These are phyloP conservation scores for Coenobita brevimanus DNA, from an alignment of 1,140 invertebrate species.

Conservation along the genomic window DNA sequence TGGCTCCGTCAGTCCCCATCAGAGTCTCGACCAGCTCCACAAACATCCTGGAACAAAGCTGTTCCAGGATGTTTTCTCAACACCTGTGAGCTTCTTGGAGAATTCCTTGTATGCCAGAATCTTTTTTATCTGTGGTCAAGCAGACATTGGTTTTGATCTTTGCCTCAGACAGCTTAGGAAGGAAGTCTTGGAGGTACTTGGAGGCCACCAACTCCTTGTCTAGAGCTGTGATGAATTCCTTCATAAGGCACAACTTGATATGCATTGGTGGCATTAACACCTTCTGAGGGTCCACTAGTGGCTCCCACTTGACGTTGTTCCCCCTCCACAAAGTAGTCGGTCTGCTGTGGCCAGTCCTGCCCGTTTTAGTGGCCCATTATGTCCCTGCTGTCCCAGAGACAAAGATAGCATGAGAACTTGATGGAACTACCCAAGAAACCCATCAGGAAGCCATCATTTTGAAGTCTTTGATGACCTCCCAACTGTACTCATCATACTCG, in stretches of 20 bases:
- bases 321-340: not conserved
- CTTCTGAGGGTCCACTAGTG: no score
- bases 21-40: constrained; percentile 11
- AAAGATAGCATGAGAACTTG: no score
- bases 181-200: not conserved
- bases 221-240: not conserved
- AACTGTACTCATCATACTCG: not conserved
- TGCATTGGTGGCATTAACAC: no score
- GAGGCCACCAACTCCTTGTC: no score
- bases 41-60: not conserved
- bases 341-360: not conserved
- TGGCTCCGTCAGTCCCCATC: not conserved
- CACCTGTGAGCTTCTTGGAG: not conserved
- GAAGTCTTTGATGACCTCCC: constrained; percentile 1
- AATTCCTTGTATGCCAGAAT: no score
- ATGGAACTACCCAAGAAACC: not conserved
- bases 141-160: not conserved
- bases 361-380: not conserved
- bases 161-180: not conserved
- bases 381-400: no score
- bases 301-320: no score
- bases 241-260: not conserved
- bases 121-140: not conserved
- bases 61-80: not conserved
- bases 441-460: no score